Base-by-base conservation (phyloP, 1,140 invertebrate genomes). In the Idris sp. region DNA sequence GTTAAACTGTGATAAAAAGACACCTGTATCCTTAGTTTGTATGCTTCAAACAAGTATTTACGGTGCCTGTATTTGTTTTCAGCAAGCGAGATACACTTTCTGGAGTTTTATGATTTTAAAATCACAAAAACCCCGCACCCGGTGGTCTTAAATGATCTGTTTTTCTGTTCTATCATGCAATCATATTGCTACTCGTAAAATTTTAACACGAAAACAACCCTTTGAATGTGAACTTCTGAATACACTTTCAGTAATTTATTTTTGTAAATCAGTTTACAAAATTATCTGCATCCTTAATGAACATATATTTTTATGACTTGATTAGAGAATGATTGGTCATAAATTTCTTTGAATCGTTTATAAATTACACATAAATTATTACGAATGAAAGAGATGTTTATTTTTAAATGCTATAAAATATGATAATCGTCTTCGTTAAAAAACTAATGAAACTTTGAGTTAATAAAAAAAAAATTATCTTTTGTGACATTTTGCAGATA, bases 21-120 rank as follows among this genome's bases (percentile, higher is more conserved):
- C 79, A 81, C 80, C 81, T 83, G 77, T 78, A 80, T 79, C 74
- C 79, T 77, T 43, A 19, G 41, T 58, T 62, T 72, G 62, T 67
- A 72, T 65, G 54, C 64, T 56, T 41, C 59, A 61, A 40, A 62
- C 56, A 64, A 77, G 62, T 65, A 62, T 77, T 74, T 74, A 74
- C 36, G 69, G 53, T 53, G 61, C 46, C 68, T 67, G 65, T 67
- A 69, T 79, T 79, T 79, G 41, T 51, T 44, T 56, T n/a, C 35
- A 40, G 18, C 35, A 18, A 6, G 30, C 25, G 18, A 74, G 80
- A 78, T 78, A 78, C 33, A 49, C 10, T 44, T 58, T 62, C 28
- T 7, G 41, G 51, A 64, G 40, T 78, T 81, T 79, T 71, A 79
- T 36, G 76, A 77, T 76, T 64, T 40, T 26, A 31, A 33, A 72